Evolutionary conservation across 2,888 invertebrate species (phyloP), one percentile per base, ranked within the genome.

Genomic region (Drosophila acutilabella): DNA sequence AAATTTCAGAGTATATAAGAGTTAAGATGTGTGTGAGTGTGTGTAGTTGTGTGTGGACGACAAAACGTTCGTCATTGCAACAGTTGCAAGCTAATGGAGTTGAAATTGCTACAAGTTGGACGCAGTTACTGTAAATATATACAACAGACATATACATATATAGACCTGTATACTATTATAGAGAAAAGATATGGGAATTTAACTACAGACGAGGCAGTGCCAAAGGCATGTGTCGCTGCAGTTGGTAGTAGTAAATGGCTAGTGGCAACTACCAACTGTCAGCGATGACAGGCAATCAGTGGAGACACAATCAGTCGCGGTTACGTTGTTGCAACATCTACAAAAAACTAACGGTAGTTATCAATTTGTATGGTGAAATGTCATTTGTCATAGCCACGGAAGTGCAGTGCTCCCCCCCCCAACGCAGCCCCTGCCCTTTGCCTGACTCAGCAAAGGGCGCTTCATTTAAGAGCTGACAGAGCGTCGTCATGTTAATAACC

Each of bases 301-400:
- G 7, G 51, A 68, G 47, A 13, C 51, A 58, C 59, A 69, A 66
- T 53, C 72, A 65, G 62, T 30, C 20, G 62, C n/a, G 30, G 62
- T 26, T 72, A 72, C 68, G 75, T 69, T 30, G 81, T 59, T 67
- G 50, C 47, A 40, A 53, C 47, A 47, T 26, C 69, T 65, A 71
- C 78, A 36, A 65, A 65, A 54, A 70, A 51, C 76, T 80, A 84
- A 83, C 83, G 82, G 82, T 71, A 83, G 72, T 80, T 80, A 83
- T 85, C 83, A 83, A 83, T 83, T 82, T 80, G 65, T 78, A 76
- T 70, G 69, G 66, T 72, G 76, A 80, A 74, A 68, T 58, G 76
- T 71, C 80, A 83, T 83, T 82, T 85, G 78, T 82, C 83, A 78
- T 70, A 71, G 77, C n/a, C 64, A 45, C 76, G 75, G 75, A 75